phyloP scores from a whole-genome alignment of 2,888 invertebrate species.

The Andrena fulva region DNA sequence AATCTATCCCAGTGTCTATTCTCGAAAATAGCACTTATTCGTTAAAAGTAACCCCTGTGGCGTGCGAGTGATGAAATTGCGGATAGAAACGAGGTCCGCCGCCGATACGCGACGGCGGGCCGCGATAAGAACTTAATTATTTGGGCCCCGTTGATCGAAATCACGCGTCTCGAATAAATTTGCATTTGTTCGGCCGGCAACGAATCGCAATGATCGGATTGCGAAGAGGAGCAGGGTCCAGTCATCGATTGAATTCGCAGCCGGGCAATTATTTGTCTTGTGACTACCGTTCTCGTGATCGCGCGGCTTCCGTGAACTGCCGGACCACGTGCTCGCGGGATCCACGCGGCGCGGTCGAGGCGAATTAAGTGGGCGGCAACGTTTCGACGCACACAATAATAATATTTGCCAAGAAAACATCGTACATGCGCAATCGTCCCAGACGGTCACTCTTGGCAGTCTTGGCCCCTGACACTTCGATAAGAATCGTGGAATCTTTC shows the following conservation, averaged over 20 bases:
- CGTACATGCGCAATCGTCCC: conserved; percentile 6
- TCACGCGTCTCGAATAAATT: conserved; percentile 47
- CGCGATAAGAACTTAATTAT: conserved; percentile 32
- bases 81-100: background rate
- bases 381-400: background rate
- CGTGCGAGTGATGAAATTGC: no score
- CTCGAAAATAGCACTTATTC: no score
- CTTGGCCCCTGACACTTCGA: conserved; percentile 42
- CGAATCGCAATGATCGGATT: conserved; percentile 13
- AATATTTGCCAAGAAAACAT: conserved; percentile 3
- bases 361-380: conserved; percentile 20
- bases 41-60: no score
- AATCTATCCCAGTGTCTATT: no score
- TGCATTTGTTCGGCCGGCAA: background rate
- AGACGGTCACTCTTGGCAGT: conserved; percentile 3
- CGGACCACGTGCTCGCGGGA: conserved; percentile 41
- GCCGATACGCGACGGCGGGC: background rate
- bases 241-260: conserved; percentile 39
- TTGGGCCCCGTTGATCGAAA: conserved; percentile 17
- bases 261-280: conserved; percentile 53
- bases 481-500: conserved; percentile 53
- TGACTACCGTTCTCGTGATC: conserved; percentile 55
- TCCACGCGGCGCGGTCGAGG: background rate
- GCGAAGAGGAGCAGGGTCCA: background rate
- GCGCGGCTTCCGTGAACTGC: conserved; percentile 43